Evolutionary conservation across 2,888 invertebrate genomes (phyloP).

Genomic region (Leucophora obtusa): DNA sequence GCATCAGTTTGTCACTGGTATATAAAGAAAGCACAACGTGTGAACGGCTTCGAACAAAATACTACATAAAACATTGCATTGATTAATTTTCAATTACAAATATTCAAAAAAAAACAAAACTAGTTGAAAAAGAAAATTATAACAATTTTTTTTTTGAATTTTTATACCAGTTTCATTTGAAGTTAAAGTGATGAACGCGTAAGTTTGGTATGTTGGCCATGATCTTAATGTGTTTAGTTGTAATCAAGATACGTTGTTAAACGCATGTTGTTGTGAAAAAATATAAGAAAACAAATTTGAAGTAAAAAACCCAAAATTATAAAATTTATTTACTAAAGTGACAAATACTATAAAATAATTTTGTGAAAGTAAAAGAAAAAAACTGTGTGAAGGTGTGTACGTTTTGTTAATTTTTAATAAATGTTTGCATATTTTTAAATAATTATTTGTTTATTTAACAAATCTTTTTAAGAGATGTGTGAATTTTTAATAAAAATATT

Average conservation of each 20-base stretch:
- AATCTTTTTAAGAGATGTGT: conserved; percentile 24
- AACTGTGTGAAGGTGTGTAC: conserved; percentile 21
- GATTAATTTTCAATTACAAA: neutral
- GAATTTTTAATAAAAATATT: conserved; percentile 9
- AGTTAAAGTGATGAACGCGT: conserved; percentile 23
- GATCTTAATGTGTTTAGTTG: conserved; percentile 50
- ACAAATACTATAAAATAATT: conserved; percentile 23
- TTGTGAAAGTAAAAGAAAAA: conserved; percentile 55
- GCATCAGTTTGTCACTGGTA: conserved; percentile 63
- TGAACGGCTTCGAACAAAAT: conserved; percentile 26
- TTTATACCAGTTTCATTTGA: conserved; percentile 29
- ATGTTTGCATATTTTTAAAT: neutral
- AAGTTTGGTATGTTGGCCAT: conserved; percentile 32
- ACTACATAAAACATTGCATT: neutral
- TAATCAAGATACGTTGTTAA: conserved; percentile 40
- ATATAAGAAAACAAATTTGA: neutral
- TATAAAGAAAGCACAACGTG: conserved; percentile 56
- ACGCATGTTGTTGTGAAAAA: conserved; percentile 31
- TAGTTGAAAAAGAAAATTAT: conserved; percentile 15
- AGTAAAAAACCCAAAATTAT: neutral
- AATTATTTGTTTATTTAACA: neutral
- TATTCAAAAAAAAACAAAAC: neutral
- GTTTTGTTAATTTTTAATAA: neutral
- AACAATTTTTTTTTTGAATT: conserved; percentile 22
- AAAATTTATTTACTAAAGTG: conserved; percentile 10